phyloP scores from a whole-genome alignment of 1,140 invertebrate species.

The Heliothis subflexa region DNA sequence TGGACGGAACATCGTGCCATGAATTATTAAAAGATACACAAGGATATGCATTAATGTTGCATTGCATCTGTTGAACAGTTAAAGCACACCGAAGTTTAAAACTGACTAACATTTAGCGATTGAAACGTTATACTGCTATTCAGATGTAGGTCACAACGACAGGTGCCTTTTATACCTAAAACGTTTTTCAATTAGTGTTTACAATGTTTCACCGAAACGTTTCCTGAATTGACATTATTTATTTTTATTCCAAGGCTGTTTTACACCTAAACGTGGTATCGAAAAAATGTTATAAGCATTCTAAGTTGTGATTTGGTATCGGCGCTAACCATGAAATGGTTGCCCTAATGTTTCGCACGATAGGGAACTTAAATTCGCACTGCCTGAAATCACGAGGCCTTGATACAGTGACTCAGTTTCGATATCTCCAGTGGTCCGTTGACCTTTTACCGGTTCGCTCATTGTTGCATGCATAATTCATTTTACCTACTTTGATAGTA shows the following conservation, averaged over 20 bases:
- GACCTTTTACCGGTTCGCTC: constrained; percentile 78
- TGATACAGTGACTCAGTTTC: constrained; percentile 84
- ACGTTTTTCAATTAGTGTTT: constrained; percentile 24
- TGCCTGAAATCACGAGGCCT: constrained; percentile 77
- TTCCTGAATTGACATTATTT: constrained; percentile 43
- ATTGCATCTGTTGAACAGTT: constrained; percentile 26
- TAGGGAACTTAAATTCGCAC: constrained; percentile 56
- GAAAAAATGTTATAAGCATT: constrained; percentile 37
- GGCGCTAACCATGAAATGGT: constrained; percentile 60
- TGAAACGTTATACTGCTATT: constrained; percentile 27
- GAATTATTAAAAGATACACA: constrained; percentile 37
- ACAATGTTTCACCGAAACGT: constrained; percentile 24
- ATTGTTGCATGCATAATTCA: constrained; percentile 65
- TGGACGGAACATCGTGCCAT: constrained; percentile 39
- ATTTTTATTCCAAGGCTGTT: constrained; percentile 38
- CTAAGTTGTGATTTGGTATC: constrained; percentile 38
- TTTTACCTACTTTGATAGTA: constrained; percentile 52
- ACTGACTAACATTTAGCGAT: neutral
- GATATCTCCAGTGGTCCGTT: constrained; percentile 77
- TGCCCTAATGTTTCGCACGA: constrained; percentile 54
- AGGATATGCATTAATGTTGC: constrained; percentile 35
- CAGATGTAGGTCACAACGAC: constrained; percentile 14
- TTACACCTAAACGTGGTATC: constrained; percentile 17
- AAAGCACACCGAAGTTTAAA: neutral
- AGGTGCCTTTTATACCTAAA: constrained; percentile 17